A percentile compares a stretch with the other conserved stretches of the same genome.
Conservation (phyloP, 2,113 vertebrate genomes). For the Riparia riparia region DNA sequence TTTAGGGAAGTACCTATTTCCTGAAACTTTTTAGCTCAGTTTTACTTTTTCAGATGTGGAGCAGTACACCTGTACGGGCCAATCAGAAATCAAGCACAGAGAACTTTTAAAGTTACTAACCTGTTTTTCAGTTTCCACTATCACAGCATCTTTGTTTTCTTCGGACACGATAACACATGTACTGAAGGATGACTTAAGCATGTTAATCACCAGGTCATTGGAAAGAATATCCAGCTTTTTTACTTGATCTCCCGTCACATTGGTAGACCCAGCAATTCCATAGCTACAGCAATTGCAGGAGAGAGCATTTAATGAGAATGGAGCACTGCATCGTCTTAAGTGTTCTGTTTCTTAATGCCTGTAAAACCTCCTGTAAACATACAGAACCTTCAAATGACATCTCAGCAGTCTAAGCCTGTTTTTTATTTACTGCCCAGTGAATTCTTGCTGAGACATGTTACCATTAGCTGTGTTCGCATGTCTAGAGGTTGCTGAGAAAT, state of each 20-base stretch:
- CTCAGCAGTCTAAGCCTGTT: not conserved
- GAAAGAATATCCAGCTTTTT: conserved; percentile 97
- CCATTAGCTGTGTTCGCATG: not conserved
- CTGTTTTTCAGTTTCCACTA: conserved; percentile 89
- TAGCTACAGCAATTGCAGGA: conserved; percentile 79
- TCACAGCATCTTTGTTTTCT: conserved; percentile 90
- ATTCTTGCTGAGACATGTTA: not conserved
- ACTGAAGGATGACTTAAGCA: conserved; percentile 94
- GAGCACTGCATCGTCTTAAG: not conserved
- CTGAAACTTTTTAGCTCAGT: not conserved
- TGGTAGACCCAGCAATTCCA: conserved; percentile 94
- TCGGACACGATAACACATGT: conserved; percentile 94
- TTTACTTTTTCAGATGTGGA: not conserved
- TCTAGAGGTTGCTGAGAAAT: not conserved
- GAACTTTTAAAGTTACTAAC: conserved; percentile 70
- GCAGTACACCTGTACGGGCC: not conserved
- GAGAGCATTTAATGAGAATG: not conserved
- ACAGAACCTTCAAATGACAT: not conserved
- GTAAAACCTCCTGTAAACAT: not conserved
- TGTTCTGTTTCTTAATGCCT: accelerated
- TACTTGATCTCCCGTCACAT: conserved; percentile 96
- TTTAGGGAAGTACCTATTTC: not conserved
- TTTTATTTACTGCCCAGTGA: not conserved
- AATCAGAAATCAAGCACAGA: not conserved
- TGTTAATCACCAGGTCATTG: conserved; percentile 95